Percentiles rank a stretch among this genome's conserved stretches.
Conservation (phyloP, 2,797 vertebrate genomes). For the Pseudomugil gertrudae region DNA sequence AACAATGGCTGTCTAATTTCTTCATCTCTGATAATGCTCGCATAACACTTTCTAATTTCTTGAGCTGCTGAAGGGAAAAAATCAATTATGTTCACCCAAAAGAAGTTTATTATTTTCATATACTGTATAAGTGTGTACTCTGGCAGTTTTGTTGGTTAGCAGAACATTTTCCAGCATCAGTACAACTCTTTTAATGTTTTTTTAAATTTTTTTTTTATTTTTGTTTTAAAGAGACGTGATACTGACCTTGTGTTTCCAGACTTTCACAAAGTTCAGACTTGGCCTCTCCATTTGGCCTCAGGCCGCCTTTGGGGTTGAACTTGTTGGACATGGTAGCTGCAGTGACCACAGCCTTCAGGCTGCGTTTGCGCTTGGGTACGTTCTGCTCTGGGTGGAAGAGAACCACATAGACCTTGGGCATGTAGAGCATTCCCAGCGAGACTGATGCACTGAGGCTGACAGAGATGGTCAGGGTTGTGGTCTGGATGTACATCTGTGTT, state of each 20-base stretch:
- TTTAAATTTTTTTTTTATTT: neutral
- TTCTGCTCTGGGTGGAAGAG: constrained; percentile 98
- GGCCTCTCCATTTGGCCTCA: constrained; percentile 95
- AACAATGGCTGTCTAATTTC: constrained; percentile 18
- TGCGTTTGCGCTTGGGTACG: constrained; percentile 95
- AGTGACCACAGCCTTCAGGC: constrained; percentile 95
- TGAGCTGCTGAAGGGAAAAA: constrained; percentile 46
- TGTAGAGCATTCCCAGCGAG: constrained; percentile 97
- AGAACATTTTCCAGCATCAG: constrained; percentile 7
- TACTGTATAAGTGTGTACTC: constrained; percentile 9
- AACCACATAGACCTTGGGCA: constrained; percentile 97
- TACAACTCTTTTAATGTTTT: constrained; percentile 1
- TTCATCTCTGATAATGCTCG: constrained; percentile 6
- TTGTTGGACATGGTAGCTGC: constrained; percentile 98
- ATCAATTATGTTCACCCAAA: constrained; percentile 36
- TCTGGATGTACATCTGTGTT: constrained; percentile 95
- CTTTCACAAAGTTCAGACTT: constrained; percentile 96
- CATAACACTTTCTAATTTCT: constrained; percentile 34
- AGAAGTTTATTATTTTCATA: constrained; percentile 21
- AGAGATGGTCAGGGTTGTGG: constrained; percentile 94
- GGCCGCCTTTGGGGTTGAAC: constrained; percentile 92
- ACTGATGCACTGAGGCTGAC: constrained; percentile 96
- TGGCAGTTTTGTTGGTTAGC: constrained; percentile 1
- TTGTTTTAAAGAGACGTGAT: neutral
- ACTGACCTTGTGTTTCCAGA: constrained; percentile 94